Percentiles rank a stretch among this genome's conserved stretches.
Evolutionary conservation across 2,113 vertebrate species (phyloP).

Genomic region (Pan troglodytes): NHGRI_mPanTro3-v2.1_pri NC_072422.2:9258501-9259000

Average conservation of each 20-base stretch:
- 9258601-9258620: neutral
- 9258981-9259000: neutral
- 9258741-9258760: neutral
- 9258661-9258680: neutral
- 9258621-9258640: neutral
- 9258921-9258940: neutral
- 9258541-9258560: conserved; percentile 69
- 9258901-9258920: neutral
- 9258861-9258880: neutral
- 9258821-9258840: neutral
- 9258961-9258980: neutral
- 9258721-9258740: neutral
- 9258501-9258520: too few relatives aligned
- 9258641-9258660: neutral
- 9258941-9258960: neutral
- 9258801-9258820: neutral
- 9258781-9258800: neutral
- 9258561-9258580: conserved; percentile 45
- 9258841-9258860: neutral
- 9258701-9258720: neutral
- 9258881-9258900: neutral
- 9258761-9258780: neutral
- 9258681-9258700: neutral
- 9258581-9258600: neutral
- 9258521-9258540: neutral